Base-by-base conservation (phyloP, 1,140 invertebrate species). In the Mycetomoellerius zeteki region DNA sequence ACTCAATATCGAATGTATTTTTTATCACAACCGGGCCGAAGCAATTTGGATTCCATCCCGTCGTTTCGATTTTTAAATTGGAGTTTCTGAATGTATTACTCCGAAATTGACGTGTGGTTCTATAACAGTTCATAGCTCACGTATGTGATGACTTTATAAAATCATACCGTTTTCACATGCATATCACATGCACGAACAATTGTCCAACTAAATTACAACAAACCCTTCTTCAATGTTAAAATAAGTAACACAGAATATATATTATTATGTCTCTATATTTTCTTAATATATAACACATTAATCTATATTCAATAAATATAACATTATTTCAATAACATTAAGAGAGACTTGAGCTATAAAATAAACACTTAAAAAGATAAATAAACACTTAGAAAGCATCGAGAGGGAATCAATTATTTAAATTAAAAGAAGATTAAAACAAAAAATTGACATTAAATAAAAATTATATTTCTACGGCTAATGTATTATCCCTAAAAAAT, bases 11-110 rank as follows among this genome's bases (percentile, higher is more conserved):
- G 69, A 84, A 84, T 84, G 69, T 75, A 84, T 84, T 84, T 82
- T 84, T 73, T 84, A 84, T 84, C 80, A n/a, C 37, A 75, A 50
- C 27, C 80, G 24, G 54, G 6, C 69, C 54, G 14, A 84, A 84
- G 69, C 80, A 84, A 84, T 84, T 84, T 84, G 80, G 72, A 84
- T 84, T 84, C 80, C 69, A 84, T 84, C 56, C 54, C 80, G 27
- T 73, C 54, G 80, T 84, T 84, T 84, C 80, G 80, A 84, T 84
- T 84, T 84, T 84, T 84, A 84, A 84, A 84, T 84, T 84, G 80
- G 43, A 75, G 54, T 84, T 37, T 75, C 80, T 75, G 80, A 72
- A 84, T 60, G 54, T 84, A 84, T 84, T 84, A 84, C 69, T 82
- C 10, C 80, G 69, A 43, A 54, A 75, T 84, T 73, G 69, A 84